Evolutionary conservation across 1,140 invertebrate genomes (phyloP).

Genomic region (Lethrus apterus): DNA sequence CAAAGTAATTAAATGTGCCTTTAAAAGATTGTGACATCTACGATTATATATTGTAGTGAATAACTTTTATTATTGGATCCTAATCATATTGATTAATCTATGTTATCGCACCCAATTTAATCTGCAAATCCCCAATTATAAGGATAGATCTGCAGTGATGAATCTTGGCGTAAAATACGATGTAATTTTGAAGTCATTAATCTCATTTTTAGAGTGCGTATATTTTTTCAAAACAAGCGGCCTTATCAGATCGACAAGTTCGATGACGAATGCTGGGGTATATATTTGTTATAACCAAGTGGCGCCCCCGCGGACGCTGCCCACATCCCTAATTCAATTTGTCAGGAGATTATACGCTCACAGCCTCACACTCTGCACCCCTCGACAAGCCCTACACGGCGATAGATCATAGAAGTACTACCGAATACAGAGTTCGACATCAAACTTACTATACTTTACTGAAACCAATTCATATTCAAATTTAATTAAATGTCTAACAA

Average conservation of each 20-base stretch:
- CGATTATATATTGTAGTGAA: no score
- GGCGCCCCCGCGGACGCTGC: conserved; percentile 32
- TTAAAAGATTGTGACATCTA: no score
- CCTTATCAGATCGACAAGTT: conserved; percentile 30
- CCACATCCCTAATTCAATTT: conserved; percentile 42
- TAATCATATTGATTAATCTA: no score
- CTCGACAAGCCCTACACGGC: conserved; percentile 30
- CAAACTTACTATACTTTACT: no score
- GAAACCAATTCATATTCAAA: conserved; percentile 32
- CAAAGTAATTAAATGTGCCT: no score
- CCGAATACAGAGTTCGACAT: conserved; percentile 7
- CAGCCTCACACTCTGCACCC: conserved; percentile 36
- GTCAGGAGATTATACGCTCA: conserved; percentile 42
- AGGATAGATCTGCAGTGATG: conserved; percentile 8
- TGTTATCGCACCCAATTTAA: conserved; percentile 10
- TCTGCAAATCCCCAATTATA: conserved; percentile 12
- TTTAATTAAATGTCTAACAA: conserved; percentile 38
- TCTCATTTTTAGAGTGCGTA: conserved; percentile 14
- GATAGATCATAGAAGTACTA: conserved; percentile 37
- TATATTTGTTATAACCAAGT: conserved; percentile 40
- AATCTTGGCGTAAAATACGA: conserved; percentile 10
- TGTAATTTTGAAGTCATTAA: conserved; percentile 13
- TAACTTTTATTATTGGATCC: no score
- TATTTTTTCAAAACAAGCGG: background rate
- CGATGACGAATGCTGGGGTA: conserved; percentile 35